Base-by-base conservation (phyloP, 2,113 vertebrate species). In the Heterochromis multidens region DNA sequence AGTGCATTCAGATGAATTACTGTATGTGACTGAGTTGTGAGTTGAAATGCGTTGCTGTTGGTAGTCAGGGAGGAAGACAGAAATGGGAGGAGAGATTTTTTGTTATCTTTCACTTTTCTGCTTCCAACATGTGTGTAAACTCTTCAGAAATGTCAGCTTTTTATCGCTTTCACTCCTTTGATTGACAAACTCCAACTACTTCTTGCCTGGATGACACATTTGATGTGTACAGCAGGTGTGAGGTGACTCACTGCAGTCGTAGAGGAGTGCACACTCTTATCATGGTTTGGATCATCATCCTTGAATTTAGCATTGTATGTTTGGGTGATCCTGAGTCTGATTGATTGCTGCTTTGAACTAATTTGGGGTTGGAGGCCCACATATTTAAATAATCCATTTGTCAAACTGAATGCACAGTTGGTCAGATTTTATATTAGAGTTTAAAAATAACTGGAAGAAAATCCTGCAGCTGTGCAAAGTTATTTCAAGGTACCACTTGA, bases 231-330 rank as follows among this genome's bases (percentile, higher is more conserved):
- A n/a, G 1, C 62, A 65, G 2, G 35, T 9, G 23, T 17, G 63
- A 67, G 65, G 40, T 0, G 2, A 25, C 40, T 72, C 40, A 0
- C 1, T 19, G 40, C 5, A 16, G 40, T 2, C 5, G 14, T 27
- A 43, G 37, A 27, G n/a, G 63, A 67, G 63, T 6, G 23, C 65
- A 0, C 14, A 0, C 9, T 49, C 3, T 12, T 4, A 10, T 72
- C 40, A 6, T 21, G 40, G 16, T 70, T 2, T 2, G 0, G 23
- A 49, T 49, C 40, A 1, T 72, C 31, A 52, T 31, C 43, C 29
- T 17, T 0, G 67, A 52, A 16, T 72, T 49, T 17, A 19, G 65
- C 65, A 19, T 17, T 4, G 65, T 19, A 16, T 5, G 40, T 27
- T 49, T 7, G 40, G 65, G 23, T 49, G 40, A 29, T 29, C 23